phyloP scores from a whole-genome alignment of 23 tunicate genomes.

The Trididemnum miniatum region DNA sequence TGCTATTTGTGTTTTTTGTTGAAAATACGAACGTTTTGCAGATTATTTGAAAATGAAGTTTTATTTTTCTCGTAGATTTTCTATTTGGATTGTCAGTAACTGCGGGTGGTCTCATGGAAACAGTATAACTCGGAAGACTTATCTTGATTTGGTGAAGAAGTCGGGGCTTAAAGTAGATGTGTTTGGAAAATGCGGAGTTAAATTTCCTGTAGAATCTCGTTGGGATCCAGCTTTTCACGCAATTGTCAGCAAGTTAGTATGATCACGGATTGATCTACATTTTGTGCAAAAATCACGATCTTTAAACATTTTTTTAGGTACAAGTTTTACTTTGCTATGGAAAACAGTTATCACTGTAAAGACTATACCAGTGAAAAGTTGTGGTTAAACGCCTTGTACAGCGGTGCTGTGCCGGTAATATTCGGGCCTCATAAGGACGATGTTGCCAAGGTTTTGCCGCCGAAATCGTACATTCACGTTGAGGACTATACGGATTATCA shows the following conservation, averaged over 20 bases:
- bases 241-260: conserved; percentile 14
- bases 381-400: conserved; percentile 35
- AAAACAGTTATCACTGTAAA: conserved; percentile 35
- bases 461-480: conserved; percentile 35
- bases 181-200: conserved; percentile 13
- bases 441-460: conserved; percentile 22
- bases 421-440: conserved; percentile 34
- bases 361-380: conserved; percentile 34
- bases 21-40: too few species aligned
- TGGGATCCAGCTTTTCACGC: conserved; percentile 28
- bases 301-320: conserved; percentile 30
- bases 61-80: too few species aligned
- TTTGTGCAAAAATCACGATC: background rate
- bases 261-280: too few species aligned
- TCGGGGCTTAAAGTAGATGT: conserved; percentile 18
- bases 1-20: too few species aligned
- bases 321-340: conserved; percentile 42
- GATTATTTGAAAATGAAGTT: too few species aligned
- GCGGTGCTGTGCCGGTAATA: conserved; percentile 38
- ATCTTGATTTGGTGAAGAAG: background rate
- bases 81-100: conserved; percentile 33
- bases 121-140: background rate
- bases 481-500: conserved; percentile 12
- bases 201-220: conserved; percentile 17
- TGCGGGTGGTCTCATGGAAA: background rate